Conservation (phyloP, 2,888 invertebrate genomes). For the Caenorhabditis becei region DNA sequence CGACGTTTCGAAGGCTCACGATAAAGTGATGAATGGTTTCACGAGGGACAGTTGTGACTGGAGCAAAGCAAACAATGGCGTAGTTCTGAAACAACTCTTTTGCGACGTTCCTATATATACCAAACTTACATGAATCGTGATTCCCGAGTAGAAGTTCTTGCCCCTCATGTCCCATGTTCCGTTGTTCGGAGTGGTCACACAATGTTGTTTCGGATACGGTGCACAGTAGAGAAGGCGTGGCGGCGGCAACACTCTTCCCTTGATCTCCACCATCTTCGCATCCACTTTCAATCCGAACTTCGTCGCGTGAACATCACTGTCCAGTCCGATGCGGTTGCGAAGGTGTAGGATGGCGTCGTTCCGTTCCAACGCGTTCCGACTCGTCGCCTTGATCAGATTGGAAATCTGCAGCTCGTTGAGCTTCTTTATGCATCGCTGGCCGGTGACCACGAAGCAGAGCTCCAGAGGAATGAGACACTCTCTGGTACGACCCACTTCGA, state of each 20-base stretch:
- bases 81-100: slow-evolving; percentile 36
- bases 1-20: slow-evolving; percentile 27
- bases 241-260: slow-evolving; percentile 46
- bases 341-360: slow-evolving; percentile 47
- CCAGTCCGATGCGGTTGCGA: slow-evolving; percentile 23
- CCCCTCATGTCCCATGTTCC: slow-evolving; percentile 62
- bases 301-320: slow-evolving; percentile 24
- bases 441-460: slow-evolving; percentile 49
- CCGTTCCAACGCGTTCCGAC: slow-evolving; percentile 51
- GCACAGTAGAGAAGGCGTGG: slow-evolving; percentile 43
- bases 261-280: slow-evolving; percentile 28
- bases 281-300: slow-evolving; percentile 45
- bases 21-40: slow-evolving; percentile 30
- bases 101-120: background rate
- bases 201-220: slow-evolving; percentile 29
- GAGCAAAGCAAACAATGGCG: slow-evolving; percentile 55
- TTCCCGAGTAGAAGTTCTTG: slow-evolving; percentile 55
- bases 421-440: slow-evolving; percentile 58
- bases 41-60: background rate
- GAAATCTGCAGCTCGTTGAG: slow-evolving; percentile 56
- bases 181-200: slow-evolving; percentile 56
- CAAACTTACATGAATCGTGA: slow-evolving; percentile 31
- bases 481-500: slow-evolving; percentile 32
- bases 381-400: slow-evolving; percentile 55
- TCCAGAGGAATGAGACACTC: slow-evolving; percentile 50